Evolutionary conservation across 2,888 invertebrate genomes (phyloP).

Genomic region (Dromius quadrimaculatus): DNA sequence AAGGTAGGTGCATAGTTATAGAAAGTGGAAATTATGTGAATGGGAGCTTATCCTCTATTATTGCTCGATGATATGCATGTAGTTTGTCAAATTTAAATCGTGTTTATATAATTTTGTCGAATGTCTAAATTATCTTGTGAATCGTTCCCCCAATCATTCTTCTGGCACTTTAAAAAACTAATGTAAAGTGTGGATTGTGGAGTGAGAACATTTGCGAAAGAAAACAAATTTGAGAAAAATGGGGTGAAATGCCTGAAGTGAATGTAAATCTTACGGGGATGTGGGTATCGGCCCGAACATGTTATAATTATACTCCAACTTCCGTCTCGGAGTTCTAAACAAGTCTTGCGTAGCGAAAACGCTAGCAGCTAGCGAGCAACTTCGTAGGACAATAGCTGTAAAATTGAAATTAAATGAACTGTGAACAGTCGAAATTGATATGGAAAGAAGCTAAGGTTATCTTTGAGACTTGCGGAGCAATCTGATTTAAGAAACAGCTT

Average conservation of each 20-base stretch:
- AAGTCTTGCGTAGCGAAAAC: conserved; percentile 44
- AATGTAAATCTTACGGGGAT: conserved; percentile 16
- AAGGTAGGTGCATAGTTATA: no score
- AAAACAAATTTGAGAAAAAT: conserved; percentile 25
- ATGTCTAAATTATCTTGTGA: no score
- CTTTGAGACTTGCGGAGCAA: conserved; percentile 65
- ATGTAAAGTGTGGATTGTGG: no score
- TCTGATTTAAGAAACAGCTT: conserved; percentile 67
- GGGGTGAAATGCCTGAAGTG: conserved; percentile 11
- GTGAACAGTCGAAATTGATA: conserved; percentile 69
- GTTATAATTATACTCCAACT: conserved; percentile 39
- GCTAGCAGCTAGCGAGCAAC: conserved; percentile 59
- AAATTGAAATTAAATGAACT: conserved; percentile 69
- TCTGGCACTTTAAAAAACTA: no score
- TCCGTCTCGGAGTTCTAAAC: conserved; percentile 6
- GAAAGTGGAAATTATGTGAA: no score
- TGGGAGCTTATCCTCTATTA: no score
- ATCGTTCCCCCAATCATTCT: no score
- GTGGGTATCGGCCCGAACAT: conserved; percentile 24
- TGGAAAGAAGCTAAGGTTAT: conserved; percentile 68
- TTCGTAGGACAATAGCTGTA: conserved; percentile 67
- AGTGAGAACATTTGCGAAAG: background rate
- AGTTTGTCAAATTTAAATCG: no score
- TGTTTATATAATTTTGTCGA: no score
- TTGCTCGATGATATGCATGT: no score